Conservation (phyloP, 2,113 vertebrate genomes). For the Halcyon senegalensis region DNA sequence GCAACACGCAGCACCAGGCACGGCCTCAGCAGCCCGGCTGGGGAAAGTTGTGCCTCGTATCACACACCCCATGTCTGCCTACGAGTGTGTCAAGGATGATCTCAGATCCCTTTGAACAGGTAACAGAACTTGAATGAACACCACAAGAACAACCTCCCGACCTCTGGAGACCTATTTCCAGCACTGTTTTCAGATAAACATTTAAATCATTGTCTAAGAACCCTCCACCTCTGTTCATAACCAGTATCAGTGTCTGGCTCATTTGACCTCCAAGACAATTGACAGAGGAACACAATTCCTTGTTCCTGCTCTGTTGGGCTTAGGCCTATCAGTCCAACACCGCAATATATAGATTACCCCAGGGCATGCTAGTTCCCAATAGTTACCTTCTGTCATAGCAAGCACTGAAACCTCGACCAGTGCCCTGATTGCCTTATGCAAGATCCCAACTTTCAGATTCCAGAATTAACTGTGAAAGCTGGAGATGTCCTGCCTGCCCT, state of each 20-base stretch:
- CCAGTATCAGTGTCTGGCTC: background rate
- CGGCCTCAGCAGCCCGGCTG: background rate
- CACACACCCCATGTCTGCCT: accelerated
- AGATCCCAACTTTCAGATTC: background rate
- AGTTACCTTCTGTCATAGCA: background rate
- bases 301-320: background rate
- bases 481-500: background rate
- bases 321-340: background rate
- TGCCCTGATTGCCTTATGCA: background rate
- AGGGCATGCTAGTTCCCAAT: background rate
- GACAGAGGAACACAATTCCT: background rate
- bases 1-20: background rate
- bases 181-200: background rate
- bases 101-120: background rate
- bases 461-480: background rate
- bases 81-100: accelerated
- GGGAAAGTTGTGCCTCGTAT: background rate
- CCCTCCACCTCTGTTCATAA: background rate
- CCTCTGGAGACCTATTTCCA: background rate
- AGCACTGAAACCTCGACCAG: background rate
- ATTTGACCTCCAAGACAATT: background rate
- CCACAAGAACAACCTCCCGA: background rate
- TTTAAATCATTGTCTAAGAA: background rate
- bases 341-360: background rate
- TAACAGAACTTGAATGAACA: background rate